Base-by-base conservation (phyloP, 2,797 vertebrate species). In the Coregonus ussuriensis region DNA sequence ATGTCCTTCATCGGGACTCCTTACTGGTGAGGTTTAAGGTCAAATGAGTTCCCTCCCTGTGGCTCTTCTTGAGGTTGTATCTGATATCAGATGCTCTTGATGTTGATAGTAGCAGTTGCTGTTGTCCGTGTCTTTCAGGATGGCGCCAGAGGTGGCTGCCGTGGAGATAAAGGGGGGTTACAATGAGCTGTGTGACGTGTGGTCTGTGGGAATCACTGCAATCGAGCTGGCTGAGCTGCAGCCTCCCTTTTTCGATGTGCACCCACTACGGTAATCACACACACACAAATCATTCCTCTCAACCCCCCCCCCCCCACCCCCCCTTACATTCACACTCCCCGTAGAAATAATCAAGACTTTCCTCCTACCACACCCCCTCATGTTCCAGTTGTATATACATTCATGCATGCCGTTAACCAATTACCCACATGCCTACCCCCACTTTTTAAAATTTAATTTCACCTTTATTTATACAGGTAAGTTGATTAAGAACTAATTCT, bases 1-100 rank as follows among this genome's bases (percentile, higher is more conserved):
- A 97, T 96, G 89, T 98, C 97, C 53, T 98, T 98, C 91, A 97
- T 98, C 0, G 97, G 97, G 69, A 97, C 97, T 0, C 97, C 97
- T 0, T 98, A 98, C 80, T 98, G 97, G 97, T 98, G 90, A 94
- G 91, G 31, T n/a, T 11, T n/a, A 21, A n/a, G 21, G 21, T 62
- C n/a, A 7, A 62, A n/a, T 6, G 6, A 21, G 1, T 16, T 66
- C 41, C 72, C 47, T 62, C 52, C 74, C 15, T 29, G 66, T 63
- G 1, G 13, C 1, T 59, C 2, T 29, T 41, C 5, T 41, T 18
- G 18, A 6, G n/a, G 35, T 21, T 9, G 37, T 9, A 4, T 21
- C 35, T 37, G 1, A 3, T 11, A 1, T 47, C 35, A 4, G 37
- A 11, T 21, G 35, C 3, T n/a, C 14, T 52, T 1, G 31, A 21